phyloP scores from a whole-genome alignment of 1,140 invertebrate genomes.

The Cherax quadricarinatus region DNA sequence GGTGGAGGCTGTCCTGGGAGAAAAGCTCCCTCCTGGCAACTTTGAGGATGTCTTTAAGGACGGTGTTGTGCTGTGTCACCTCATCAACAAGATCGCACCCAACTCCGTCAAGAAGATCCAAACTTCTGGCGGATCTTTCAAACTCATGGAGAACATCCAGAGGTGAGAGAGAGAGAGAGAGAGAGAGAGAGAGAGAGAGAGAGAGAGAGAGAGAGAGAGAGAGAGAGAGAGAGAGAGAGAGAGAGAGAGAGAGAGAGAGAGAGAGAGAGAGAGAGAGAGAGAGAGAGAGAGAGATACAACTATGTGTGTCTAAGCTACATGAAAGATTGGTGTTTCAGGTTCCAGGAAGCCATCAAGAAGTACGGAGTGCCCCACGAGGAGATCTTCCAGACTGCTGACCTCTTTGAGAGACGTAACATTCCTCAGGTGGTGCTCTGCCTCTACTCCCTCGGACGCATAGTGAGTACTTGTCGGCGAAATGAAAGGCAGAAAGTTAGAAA shows the following conservation, averaged over 20 bases:
- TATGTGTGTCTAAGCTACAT: neutral
- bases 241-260: too few species aligned
- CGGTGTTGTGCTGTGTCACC: constrained; percentile 93
- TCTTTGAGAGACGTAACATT: constrained; percentile 97
- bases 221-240: too few species aligned
- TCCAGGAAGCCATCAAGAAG: constrained; percentile 94
- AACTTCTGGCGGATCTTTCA: constrained; percentile 96
- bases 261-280: too few species aligned
- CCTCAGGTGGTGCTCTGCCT: constrained; percentile 95
- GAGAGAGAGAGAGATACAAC: too few species aligned
- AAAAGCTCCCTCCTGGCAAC: constrained; percentile 87
- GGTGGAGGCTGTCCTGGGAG: constrained; percentile 92
- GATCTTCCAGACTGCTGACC: constrained; percentile 98
- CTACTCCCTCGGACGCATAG: constrained; percentile 91
- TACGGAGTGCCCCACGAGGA: constrained; percentile 97
- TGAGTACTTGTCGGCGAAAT: constrained; percentile 79
- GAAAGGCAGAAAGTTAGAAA: neutral
- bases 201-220: too few species aligned
- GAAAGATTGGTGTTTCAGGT: constrained; percentile 51
- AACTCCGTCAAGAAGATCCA: constrained; percentile 98
- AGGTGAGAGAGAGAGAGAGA: constrained; percentile 78
- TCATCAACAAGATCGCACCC: constrained; percentile 96
- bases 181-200: too few species aligned
- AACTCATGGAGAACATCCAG: constrained; percentile 99
- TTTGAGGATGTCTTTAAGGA: constrained; percentile 96